Conservation (phyloP, 2,797 vertebrate genomes). For the Smutsia gigantea region DNA sequence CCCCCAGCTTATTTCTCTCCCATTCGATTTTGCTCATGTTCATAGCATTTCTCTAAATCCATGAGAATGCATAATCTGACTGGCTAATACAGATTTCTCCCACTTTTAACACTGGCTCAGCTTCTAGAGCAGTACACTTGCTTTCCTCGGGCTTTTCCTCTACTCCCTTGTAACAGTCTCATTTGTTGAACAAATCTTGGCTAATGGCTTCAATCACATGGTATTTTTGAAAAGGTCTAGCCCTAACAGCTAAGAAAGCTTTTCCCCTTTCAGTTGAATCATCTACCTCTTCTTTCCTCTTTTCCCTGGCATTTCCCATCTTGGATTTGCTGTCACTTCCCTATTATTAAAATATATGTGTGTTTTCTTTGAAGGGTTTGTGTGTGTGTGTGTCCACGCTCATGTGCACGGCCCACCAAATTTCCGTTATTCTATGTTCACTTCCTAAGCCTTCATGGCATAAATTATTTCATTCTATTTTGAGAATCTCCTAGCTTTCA, state of each 20-base stretch:
- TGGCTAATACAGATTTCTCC: conserved; percentile 38
- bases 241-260: background rate
- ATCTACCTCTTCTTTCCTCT: conserved; percentile 31
- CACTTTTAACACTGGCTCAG: conserved; percentile 44
- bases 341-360: background rate
- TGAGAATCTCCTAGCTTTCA: conserved; percentile 52
- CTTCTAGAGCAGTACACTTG: background rate
- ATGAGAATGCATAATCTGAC: conserved; percentile 52
- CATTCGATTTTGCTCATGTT: conserved; percentile 16
- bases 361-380: background rate
- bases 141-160: conserved; percentile 20
- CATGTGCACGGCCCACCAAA: background rate
- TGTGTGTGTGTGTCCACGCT: fast-evolving
- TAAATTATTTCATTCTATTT: conserved; percentile 64
- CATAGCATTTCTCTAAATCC: conserved; percentile 50
- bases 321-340: conserved; percentile 8
- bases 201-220: conserved; percentile 8
- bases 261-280: background rate
- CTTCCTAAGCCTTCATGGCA: background rate
- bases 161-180: conserved; percentile 44
- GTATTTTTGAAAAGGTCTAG: conserved; percentile 50
- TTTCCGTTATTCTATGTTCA: background rate
- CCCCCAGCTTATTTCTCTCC: background rate
- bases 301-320: background rate
- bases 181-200: background rate